Evolutionary conservation across 2,888 invertebrate genomes (phyloP).

Genomic region (Conomelus anceps): DNA sequence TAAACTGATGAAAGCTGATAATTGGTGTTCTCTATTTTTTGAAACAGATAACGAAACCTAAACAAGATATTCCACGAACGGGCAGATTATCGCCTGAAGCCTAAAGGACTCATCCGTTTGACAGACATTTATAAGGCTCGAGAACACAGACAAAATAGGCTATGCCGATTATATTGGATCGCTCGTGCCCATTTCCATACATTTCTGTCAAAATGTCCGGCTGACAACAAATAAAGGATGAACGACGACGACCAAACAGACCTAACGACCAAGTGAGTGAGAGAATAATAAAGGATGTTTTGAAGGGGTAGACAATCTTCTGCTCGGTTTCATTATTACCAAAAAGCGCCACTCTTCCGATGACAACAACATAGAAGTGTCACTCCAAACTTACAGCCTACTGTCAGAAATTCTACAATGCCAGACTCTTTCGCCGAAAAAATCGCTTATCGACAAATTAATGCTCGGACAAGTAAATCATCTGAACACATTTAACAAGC

Average conservation of each 20-base stretch:
- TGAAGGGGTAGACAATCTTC: not conserved
- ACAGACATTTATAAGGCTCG: not conserved
- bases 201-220: not conserved
- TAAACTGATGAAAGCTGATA: not conserved
- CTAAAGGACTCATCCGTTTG: not conserved
- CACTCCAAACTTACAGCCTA: not conserved
- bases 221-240: not conserved
- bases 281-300: not conserved
- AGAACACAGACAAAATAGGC: not conserved
- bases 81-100: not conserved
- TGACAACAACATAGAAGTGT: not conserved
- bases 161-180: not conserved
- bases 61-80: not conserved
- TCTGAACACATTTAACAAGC: not conserved
- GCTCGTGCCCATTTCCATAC: not conserved
- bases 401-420: not conserved
- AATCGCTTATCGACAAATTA: not conserved
- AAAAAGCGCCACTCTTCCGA: not conserved
- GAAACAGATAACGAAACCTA: not conserved
- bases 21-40: not conserved
- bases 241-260: too few species aligned
- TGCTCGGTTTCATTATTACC: not conserved
- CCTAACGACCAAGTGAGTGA: not conserved
- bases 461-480: not conserved
- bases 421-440: not conserved